Conservation (phyloP, 2,113 vertebrate species). For the Leptosomus discolor region DNA sequence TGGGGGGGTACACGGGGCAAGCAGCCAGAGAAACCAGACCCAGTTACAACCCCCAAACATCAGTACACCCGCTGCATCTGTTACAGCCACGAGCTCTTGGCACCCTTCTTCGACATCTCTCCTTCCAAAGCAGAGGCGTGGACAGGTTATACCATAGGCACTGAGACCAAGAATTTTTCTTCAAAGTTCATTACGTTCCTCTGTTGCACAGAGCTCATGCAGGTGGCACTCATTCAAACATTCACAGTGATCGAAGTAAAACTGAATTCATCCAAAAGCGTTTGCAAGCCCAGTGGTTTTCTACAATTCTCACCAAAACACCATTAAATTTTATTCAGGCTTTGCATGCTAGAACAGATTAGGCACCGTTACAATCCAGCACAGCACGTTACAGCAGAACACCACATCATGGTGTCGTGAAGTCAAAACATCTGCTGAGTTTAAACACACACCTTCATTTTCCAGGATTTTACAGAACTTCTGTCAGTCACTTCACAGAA, state of each 20-base stretch:
- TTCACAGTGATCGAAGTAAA: neutral
- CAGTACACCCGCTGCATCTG: no score
- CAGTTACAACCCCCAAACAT: neutral
- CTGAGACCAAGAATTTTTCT: neutral
- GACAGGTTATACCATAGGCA: neutral
- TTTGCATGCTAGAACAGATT: neutral
- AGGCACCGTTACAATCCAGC: neutral
- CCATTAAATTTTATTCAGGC: neutral
- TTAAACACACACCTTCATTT: neutral
- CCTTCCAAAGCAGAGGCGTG: neutral
- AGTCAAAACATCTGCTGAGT: neutral
- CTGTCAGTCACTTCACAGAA: neutral
- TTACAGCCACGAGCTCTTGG: no score
- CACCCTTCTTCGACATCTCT: neutral
- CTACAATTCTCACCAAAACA: neutral
- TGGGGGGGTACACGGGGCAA: neutral
- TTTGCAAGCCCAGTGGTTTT: neutral
- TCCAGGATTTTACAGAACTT: neutral
- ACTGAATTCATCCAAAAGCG: neutral
- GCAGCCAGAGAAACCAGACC: neutral
- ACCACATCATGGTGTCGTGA: neutral
- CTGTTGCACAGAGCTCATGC: neutral
- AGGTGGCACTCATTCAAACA: neutral
- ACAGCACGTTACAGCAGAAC: neutral
- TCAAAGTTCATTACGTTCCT: neutral